Base-by-base conservation (phyloP, 2,888 invertebrate species). In the Epinotia nisella region DNA sequence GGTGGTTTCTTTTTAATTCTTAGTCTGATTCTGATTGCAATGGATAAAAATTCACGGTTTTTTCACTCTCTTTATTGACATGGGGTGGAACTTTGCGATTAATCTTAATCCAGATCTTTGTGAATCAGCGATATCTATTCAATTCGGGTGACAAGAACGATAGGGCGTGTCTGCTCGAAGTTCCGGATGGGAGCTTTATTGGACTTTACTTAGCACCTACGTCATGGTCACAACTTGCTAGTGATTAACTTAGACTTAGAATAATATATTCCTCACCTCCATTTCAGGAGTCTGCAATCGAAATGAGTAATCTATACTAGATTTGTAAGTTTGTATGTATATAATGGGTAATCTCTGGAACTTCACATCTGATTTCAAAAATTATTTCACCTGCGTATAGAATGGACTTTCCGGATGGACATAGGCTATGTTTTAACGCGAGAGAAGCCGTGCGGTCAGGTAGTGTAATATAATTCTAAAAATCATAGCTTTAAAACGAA, bases 1-100 rank as follows among this genome's bases (percentile, higher is more conserved):
- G 72, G 62, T 24, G 55, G 67, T 72, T 72, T 68, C 49, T 71
- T 72, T 68, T 68, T 72, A 72, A 72, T 68, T 72, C 72, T 56
- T 62, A 56, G 55, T 29, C 72, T 68, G 67, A 62, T 68, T 29
- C 72, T 68, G 67, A 62, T 68, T 72, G 61, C 58, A 62, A 70
- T 41, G 70, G 60, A 55, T 66, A 62, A 59, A 39, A 65, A 55
- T 67, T 72, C 61, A 61, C 66, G 49, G 24, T 67, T 68, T 62
- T 72, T 68, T 72, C 67, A 49, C 21, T 49, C 41, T 29, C 41
- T 66, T 66, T 66, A 66, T 71, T 66, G 55, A 59, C 71, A 53
- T 60, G 59, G 59, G 65, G 49, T 9, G 41, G 53, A 41, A 70
- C 66, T 66, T 66, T 56, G 41, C 41, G 66, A 66, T 66, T 66